phyloP scores from a whole-genome alignment of 37 sponge, comb jelly and placozoan genomes.

The Hexactinellida sp. region DNA sequence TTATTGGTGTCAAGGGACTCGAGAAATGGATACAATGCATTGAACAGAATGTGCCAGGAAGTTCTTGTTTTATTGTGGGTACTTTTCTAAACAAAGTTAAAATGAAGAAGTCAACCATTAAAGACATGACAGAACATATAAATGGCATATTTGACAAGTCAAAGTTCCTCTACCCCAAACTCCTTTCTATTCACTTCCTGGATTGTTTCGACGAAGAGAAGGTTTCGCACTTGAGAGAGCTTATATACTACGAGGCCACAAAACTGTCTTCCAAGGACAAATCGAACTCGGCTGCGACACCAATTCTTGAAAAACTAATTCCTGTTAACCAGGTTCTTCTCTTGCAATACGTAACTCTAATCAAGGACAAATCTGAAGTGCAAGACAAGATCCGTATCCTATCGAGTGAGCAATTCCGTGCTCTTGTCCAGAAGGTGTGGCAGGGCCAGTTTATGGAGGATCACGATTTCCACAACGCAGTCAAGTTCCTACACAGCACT shows the following conservation, averaged over 20 bases:
- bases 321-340: neutral
- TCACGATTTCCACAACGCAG: neutral
- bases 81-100: neutral
- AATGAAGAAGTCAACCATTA: neutral
- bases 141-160: neutral
- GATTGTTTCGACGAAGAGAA: neutral
- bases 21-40: neutral
- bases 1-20: neutral
- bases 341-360: neutral
- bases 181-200: neutral
- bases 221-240: neutral
- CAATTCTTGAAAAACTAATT: neutral
- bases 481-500: constrained; percentile 12
- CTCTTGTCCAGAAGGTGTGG: neutral
- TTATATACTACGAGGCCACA: neutral
- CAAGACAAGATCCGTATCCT: neutral
- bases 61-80: neutral
- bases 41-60: neutral
- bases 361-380: neutral
- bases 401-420: neutral
- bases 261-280: neutral
- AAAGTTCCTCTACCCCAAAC: neutral
- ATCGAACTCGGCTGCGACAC: neutral
- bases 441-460: neutral
- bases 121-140: neutral